Percentiles rank a stretch among this genome's conserved stretches.
phyloP scores from a whole-genome alignment of 37 sponge, comb jelly and placozoan genomes.

The Crambe crambe region DNA sequence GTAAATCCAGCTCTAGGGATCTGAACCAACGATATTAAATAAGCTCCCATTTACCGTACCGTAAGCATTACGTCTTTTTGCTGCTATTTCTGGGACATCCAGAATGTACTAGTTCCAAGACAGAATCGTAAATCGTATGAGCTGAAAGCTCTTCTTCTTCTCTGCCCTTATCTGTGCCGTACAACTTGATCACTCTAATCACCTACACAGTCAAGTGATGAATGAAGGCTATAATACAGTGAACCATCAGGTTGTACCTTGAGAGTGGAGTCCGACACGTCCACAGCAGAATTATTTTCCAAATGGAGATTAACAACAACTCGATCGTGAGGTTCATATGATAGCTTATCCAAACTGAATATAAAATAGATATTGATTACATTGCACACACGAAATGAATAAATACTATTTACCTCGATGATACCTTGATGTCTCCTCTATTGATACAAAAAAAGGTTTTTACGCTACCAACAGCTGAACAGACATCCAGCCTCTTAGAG shows the following conservation, averaged over 20 bases:
- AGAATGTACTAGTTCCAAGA: not conserved
- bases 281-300: constrained; percentile 48
- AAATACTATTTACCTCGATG: no score
- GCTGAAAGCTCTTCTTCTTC: constrained; percentile 32
- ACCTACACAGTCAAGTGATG: constrained; percentile 13
- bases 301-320: constrained; percentile 27
- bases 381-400: no score
- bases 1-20: constrained; percentile 19
- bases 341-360: constrained; percentile 23
- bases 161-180: constrained; percentile 20
- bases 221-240: not conserved
- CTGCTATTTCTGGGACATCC: constrained; percentile 29
- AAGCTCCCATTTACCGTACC: constrained; percentile 13
- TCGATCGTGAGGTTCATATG: constrained; percentile 14
- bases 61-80: no score
- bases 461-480: constrained; percentile 31
- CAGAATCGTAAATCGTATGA: constrained; percentile 29
- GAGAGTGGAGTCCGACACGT: constrained; percentile 32
- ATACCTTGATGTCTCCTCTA: constrained; percentile 40
- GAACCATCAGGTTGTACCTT: constrained; percentile 5
- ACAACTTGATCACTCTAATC: constrained; percentile 42
- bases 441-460: constrained; percentile 63
- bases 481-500: not conserved
- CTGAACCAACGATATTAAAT: not conserved
- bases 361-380: not conserved